Evolutionary conservation across 37 sponge, comb jelly and placozoan genomes (phyloP).

Genomic region (Halisarca cf. caerulea): DNA sequence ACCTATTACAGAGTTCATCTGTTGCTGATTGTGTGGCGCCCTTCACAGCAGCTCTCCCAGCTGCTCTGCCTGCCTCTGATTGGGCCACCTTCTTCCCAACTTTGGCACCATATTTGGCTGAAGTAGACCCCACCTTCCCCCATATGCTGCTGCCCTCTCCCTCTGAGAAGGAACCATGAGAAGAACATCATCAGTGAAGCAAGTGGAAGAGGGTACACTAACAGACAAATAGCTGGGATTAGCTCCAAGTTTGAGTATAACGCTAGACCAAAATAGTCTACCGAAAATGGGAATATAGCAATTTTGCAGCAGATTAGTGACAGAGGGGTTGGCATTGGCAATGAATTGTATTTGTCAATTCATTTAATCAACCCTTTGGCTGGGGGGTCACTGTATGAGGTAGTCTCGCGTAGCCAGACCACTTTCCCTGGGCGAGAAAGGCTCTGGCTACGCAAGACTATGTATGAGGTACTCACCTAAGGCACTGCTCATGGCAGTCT

Average conservation of each 20-base stretch:
- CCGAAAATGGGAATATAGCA: too few species aligned
- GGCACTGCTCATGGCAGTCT: too few species aligned
- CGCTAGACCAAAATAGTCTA: too few species aligned
- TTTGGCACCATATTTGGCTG: slow-evolving; percentile 51
- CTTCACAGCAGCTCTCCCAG: slow-evolving; percentile 63
- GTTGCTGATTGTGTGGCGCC: slow-evolving; percentile 65
- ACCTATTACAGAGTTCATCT: slow-evolving; percentile 22
- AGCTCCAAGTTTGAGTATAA: too few species aligned
- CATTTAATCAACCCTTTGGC: too few species aligned
- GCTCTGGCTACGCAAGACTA: too few species aligned
- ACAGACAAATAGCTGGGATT: too few species aligned
- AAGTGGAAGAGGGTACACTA: too few species aligned
- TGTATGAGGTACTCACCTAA: too few species aligned
- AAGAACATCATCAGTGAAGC: background rate
- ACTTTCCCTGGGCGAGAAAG: too few species aligned
- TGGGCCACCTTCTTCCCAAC: slow-evolving; percentile 76
- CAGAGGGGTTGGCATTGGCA: background rate
- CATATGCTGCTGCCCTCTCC: slow-evolving; percentile 6
- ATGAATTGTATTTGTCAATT: background rate
- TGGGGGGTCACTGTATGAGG: too few species aligned
- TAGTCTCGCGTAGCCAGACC: too few species aligned
- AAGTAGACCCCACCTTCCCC: slow-evolving; percentile 44
- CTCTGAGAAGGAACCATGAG: background rate
- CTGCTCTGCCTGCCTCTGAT: slow-evolving; percentile 71
- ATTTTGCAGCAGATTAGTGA: background rate